phyloP scores from a whole-genome alignment of 1,140 invertebrate species.

The Drosophila carrolli region DNA sequence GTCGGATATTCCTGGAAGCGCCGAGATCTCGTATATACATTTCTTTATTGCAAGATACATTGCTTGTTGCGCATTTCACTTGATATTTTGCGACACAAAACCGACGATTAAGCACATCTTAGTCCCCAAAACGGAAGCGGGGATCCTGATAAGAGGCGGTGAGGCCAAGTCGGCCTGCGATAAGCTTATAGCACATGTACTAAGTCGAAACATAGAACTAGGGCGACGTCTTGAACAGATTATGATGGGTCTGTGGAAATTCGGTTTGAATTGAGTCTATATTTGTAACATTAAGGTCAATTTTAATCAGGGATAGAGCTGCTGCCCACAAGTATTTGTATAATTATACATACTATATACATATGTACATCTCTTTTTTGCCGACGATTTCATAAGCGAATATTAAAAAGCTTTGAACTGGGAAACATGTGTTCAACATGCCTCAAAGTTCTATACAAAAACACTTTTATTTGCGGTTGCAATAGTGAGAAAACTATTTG shows the following conservation, averaged over 20 bases:
- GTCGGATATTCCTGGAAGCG: conserved; percentile 48
- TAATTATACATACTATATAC: background rate
- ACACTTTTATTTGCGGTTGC: conserved; percentile 10
- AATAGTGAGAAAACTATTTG: background rate
- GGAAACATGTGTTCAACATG: conserved; percentile 70
- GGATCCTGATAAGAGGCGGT: conserved; percentile 58
- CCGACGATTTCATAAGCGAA: conserved; percentile 43
- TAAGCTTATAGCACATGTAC: conserved; percentile 37
- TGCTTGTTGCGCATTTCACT: conserved; percentile 18
- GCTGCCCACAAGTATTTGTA: conserved; percentile 6
- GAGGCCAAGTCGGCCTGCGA: conserved; percentile 56
- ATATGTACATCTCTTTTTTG: conserved; percentile 18
- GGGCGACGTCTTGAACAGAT: conserved; percentile 55
- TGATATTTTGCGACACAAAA: conserved; percentile 16
- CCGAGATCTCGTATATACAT: background rate
- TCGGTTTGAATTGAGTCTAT: conserved; percentile 10
- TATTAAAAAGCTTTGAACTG: conserved; percentile 32
- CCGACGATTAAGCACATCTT: conserved; percentile 70
- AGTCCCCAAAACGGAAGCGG: conserved; percentile 64
- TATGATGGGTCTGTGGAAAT: conserved; percentile 28
- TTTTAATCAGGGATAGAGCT: conserved; percentile 48
- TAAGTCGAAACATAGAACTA: conserved; percentile 15
- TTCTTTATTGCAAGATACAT: conserved; percentile 27
- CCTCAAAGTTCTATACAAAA: background rate
- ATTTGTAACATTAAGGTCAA: conserved; percentile 60